A percentile compares a stretch with the other conserved stretches of the same genome.
Conservation (phyloP, 2,113 vertebrate species). For the Poeciliopsis prolifica region DNA sequence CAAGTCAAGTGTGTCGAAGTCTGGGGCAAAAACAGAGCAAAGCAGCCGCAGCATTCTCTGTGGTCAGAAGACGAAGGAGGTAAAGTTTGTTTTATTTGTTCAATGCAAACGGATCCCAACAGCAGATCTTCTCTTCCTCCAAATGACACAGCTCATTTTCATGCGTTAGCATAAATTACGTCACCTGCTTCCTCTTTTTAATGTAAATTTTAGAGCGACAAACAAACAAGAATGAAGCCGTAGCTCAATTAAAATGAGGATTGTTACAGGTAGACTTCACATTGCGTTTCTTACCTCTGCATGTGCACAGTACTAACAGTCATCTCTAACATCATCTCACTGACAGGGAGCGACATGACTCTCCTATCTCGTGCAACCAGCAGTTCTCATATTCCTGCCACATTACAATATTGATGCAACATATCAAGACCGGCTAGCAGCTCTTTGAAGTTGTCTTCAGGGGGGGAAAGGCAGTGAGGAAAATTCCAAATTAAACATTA, state of each 20-base stretch:
- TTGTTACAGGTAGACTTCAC: constrained; percentile 41
- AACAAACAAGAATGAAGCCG: constrained; percentile 14
- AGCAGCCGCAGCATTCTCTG: constrained; percentile 36
- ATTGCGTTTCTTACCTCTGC: constrained; percentile 40
- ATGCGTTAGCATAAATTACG: constrained; percentile 51
- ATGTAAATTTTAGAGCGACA: constrained; percentile 38
- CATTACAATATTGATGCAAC: constrained; percentile 85
- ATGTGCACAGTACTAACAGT: constrained; percentile 31
- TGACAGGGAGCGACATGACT: constrained; percentile 68
- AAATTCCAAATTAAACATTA: constrained; percentile 85
- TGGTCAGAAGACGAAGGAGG: constrained; percentile 49
- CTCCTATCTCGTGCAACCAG: constrained; percentile 79
- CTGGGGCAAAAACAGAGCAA: constrained; percentile 30
- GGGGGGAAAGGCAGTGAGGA: constrained; percentile 73
- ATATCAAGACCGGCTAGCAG: constrained; percentile 79
- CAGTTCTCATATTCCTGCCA: constrained; percentile 78
- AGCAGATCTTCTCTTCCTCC: constrained; percentile 33
- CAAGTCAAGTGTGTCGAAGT: constrained; percentile 55
- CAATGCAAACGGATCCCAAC: constrained; percentile 2
- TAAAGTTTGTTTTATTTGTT: constrained; percentile 8
- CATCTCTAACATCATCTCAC: constrained; percentile 72
- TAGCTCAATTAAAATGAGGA: constrained; percentile 47
- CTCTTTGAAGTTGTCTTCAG: constrained; percentile 83
- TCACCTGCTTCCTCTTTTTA: constrained; percentile 58
- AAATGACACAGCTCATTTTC: constrained; percentile 58